Conservation (phyloP, 2,113 vertebrate species). For the Cromileptes altivelis region DNA sequence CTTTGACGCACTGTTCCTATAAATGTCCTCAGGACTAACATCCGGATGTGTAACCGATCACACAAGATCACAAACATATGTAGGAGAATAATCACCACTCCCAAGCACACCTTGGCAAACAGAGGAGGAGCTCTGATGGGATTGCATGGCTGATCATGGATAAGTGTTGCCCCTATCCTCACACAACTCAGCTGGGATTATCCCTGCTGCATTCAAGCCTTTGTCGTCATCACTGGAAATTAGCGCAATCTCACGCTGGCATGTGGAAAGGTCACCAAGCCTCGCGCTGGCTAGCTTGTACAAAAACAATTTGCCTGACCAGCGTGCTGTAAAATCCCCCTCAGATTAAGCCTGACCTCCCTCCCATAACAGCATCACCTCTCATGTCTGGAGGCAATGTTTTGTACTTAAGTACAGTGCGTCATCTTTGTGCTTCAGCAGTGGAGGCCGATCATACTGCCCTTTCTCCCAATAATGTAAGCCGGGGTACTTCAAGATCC, state of each 20-base stretch:
- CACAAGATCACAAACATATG: constrained; percentile 45
- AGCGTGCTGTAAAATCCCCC: constrained; percentile 40
- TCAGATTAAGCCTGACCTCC: constrained; percentile 56
- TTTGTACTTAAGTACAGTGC: constrained; percentile 25
- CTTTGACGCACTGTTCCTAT: constrained; percentile 16
- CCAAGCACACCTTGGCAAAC: constrained; percentile 46
- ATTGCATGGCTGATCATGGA: constrained; percentile 60
- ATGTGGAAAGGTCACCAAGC: constrained; percentile 47
- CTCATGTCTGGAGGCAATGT: constrained; percentile 29
- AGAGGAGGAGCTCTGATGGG: constrained; percentile 64
- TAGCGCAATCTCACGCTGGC: constrained; percentile 45
- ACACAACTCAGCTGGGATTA: constrained; percentile 72
- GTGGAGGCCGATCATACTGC: not conserved
- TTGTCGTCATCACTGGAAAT: constrained; percentile 72
- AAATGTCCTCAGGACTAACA: not conserved
- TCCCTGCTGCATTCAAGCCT: constrained; percentile 57
- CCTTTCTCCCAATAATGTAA: not conserved
- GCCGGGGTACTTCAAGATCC: not conserved
- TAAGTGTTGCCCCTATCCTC: constrained; percentile 53
- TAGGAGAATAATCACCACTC: constrained; percentile 20
- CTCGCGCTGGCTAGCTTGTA: constrained; percentile 19
- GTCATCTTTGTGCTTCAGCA: constrained; percentile 27
- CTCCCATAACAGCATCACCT: constrained; percentile 40
- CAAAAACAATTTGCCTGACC: constrained; percentile 34
- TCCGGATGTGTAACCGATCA: constrained; percentile 36